Percentiles rank a stretch among this genome's conserved stretches.
Evolutionary conservation across 2,797 vertebrate species (phyloP).

Genomic region (Gallinago stenura): DNA sequence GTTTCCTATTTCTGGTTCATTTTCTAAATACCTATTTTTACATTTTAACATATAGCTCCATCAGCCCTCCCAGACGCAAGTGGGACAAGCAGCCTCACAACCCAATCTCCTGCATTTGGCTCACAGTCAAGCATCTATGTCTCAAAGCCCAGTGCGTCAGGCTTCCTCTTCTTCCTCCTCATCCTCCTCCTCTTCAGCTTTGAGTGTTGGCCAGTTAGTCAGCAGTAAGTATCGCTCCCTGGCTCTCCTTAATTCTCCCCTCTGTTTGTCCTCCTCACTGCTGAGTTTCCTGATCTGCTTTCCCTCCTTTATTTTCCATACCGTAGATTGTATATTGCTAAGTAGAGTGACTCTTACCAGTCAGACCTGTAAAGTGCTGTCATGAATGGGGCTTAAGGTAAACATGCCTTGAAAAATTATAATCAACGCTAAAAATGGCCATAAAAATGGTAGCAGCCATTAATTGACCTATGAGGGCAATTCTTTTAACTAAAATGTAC

Average conservation of each 20-base stretch:
- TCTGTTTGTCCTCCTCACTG: slow-evolving; percentile 37
- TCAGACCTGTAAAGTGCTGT: background rate
- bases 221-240: slow-evolving; percentile 93
- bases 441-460: background rate
- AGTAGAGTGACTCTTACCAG: background rate
- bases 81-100: slow-evolving; percentile 89
- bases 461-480: background rate
- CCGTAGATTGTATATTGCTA: background rate
- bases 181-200: slow-evolving; percentile 95
- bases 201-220: slow-evolving; percentile 99
- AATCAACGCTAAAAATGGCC: background rate
- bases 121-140: slow-evolving; percentile 89
- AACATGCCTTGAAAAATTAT: slow-evolving; percentile 7
- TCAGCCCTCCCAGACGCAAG: slow-evolving; percentile 89
- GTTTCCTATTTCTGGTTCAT: slow-evolving; percentile 28
- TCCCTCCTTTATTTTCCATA: background rate
- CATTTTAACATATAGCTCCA: slow-evolving; percentile 85
- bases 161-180: slow-evolving; percentile 93
- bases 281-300: slow-evolving; percentile 47
- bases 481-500: background rate
- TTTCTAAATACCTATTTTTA: slow-evolving; percentile 71
- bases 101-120: slow-evolving; percentile 93
- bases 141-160: slow-evolving; percentile 94
- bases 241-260: slow-evolving; percentile 42
- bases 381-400: background rate